phyloP scores from a whole-genome alignment of 2,113 vertebrate genomes.

The Ptychochromis oligacanthus region DNA sequence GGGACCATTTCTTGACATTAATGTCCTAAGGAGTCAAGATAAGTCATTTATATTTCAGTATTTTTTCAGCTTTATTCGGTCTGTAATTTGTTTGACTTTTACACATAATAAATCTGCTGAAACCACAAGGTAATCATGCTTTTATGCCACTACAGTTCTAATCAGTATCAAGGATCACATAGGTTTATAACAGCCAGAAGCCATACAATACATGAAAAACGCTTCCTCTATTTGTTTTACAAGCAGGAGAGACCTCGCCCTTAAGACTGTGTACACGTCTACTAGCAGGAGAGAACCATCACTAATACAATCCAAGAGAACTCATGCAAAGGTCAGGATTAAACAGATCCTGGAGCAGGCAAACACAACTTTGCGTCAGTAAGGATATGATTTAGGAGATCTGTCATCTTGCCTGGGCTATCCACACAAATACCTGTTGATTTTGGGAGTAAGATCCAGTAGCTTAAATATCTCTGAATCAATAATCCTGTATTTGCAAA shows the following conservation, averaged over 20 bases:
- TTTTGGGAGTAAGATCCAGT: slow-evolving; percentile 41
- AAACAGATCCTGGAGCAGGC: slow-evolving; percentile 79
- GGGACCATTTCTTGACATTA: neutral
- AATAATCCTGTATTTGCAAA: slow-evolving; percentile 23
- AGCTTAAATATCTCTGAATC: slow-evolving; percentile 35
- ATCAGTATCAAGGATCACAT: slow-evolving; percentile 32
- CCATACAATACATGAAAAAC: slow-evolving; percentile 35
- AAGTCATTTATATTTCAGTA: neutral
- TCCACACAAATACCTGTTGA: slow-evolving; percentile 50
- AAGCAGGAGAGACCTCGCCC: slow-evolving; percentile 68
- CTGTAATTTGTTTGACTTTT: neutral
- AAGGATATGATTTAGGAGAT: slow-evolving; percentile 44
- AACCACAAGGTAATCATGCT: slow-evolving; percentile 19
- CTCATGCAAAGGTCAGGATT: slow-evolving; percentile 76
- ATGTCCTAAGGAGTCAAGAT: neutral
- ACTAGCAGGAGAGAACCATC: slow-evolving; percentile 54
- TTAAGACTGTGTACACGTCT: slow-evolving; percentile 70
- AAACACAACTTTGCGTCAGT: slow-evolving; percentile 62
- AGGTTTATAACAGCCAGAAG: slow-evolving; percentile 63
- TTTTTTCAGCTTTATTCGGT: neutral
- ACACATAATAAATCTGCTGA: neutral
- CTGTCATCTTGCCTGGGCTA: slow-evolving; percentile 39
- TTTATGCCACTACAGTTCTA: slow-evolving; percentile 23
- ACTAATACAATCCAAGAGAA: slow-evolving; percentile 54
- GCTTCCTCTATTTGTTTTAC: slow-evolving; percentile 61